Percentiles rank a stretch among this genome's conserved stretches.
phyloP scores from a whole-genome alignment of 2,888 invertebrate species.

The Trisateles emortualis region DNA sequence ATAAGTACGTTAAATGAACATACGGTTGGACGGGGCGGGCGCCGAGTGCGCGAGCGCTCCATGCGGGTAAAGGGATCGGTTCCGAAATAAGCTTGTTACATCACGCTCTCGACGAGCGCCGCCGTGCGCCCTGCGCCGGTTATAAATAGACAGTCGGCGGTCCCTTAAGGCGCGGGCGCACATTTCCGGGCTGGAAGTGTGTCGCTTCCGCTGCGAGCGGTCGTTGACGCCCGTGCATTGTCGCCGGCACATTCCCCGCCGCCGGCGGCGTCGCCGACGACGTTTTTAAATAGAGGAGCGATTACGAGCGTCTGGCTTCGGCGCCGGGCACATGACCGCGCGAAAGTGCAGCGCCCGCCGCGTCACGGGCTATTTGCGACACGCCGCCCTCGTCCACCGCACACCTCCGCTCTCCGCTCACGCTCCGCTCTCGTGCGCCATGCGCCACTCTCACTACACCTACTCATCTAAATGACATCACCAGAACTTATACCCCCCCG shows the following conservation, averaged over 20 bases:
- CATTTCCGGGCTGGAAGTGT: constrained; percentile 86
- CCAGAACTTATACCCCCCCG: not conserved
- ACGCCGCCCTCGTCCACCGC: constrained; percentile 47
- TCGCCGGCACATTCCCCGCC: constrained; percentile 82
- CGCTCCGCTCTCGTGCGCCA: constrained; percentile 10
- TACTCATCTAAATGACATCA: too few species aligned
- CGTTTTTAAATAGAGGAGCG: constrained; percentile 85
- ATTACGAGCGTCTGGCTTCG: constrained; percentile 82
- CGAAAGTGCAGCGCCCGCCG: constrained; percentile 84
- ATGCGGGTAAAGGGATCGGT: constrained; percentile 55
- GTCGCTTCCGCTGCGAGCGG: constrained; percentile 84
- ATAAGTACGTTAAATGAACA: constrained; percentile 20
- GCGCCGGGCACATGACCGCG: constrained; percentile 83
- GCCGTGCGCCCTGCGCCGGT: constrained; percentile 64
- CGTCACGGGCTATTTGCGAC: constrained; percentile 85
- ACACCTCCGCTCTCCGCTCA: constrained; percentile 18
- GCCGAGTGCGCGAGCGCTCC: constrained; percentile 25
- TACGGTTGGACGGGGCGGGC: constrained; percentile 29
- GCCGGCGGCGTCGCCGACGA: constrained; percentile 72
- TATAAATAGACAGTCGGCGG: constrained; percentile 78
- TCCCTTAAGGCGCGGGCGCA: constrained; percentile 84
- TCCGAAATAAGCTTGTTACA: constrained; percentile 73
- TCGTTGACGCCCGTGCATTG: constrained; percentile 83
- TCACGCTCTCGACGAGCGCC: constrained; percentile 64
- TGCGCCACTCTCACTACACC: not conserved